Evolutionary conservation across 2,888 invertebrate species (phyloP).

Genomic region (Cephus pygmeus): DNA sequence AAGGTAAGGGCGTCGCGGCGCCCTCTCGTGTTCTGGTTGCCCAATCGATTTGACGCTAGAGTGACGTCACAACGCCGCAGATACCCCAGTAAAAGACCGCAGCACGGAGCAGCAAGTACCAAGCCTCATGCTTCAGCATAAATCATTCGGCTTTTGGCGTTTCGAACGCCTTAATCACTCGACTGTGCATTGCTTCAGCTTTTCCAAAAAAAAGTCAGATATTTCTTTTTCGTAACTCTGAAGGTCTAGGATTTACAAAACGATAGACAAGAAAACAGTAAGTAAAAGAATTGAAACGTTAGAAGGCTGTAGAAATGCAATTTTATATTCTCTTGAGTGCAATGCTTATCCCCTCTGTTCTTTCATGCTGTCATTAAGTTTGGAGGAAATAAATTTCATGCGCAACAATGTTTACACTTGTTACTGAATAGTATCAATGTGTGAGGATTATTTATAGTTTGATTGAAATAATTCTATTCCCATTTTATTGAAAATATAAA

Average conservation of each 20-base stretch:
- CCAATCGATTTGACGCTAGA: slow-evolving; percentile 44
- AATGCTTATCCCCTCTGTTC: background rate
- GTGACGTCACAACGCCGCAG: slow-evolving; percentile 43
- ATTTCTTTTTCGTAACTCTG: background rate
- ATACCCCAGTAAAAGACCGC: slow-evolving; percentile 32
- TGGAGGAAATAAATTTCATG: background rate
- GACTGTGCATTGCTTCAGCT: background rate
- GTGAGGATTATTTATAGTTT: background rate
- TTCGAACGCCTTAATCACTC: background rate
- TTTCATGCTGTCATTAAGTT: background rate
- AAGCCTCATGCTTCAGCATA: slow-evolving; percentile 45
- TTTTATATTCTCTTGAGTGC: background rate
- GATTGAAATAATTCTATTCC: background rate
- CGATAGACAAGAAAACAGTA: background rate
- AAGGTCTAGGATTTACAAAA: background rate
- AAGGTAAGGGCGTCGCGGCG: slow-evolving; percentile 32
- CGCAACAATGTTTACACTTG: background rate
- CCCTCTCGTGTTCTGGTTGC: slow-evolving; percentile 9
- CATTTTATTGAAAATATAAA: background rate
- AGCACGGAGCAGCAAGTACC: slow-evolving; percentile 22
- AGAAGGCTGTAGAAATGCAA: background rate
- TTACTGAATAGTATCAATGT: background rate
- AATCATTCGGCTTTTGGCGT: slow-evolving; percentile 26
- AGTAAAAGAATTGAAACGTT: background rate
- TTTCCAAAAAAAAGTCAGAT: background rate